Evolutionary conservation across 1,140 invertebrate genomes (phyloP).

Genomic region (Scaptomyza hsui): DNA sequence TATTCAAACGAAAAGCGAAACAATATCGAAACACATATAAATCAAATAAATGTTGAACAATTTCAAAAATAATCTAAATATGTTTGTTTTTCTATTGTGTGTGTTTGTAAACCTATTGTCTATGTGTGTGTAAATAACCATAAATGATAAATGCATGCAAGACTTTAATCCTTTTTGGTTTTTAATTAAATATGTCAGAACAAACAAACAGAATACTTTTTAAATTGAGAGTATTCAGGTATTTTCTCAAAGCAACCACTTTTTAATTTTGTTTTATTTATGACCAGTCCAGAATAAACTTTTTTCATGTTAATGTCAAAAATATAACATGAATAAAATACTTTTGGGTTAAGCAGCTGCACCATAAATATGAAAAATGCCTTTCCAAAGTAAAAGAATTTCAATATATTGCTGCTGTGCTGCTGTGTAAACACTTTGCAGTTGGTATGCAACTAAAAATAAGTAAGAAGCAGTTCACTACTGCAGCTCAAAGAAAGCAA

Average conservation of each 20-base stretch:
- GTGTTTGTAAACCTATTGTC: background rate
- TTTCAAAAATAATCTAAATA: background rate
- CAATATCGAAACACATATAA: constrained; percentile 36
- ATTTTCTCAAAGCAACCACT: background rate
- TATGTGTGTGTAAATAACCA: background rate
- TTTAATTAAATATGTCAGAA: no score
- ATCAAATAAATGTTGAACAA: constrained; percentile 47
- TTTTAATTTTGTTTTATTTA: background rate
- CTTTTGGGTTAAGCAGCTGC: background rate
- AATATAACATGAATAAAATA: background rate
- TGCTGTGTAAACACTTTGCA: background rate
- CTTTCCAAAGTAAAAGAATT: no score
- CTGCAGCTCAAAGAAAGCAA: background rate
- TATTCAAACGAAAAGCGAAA: constrained; percentile 28
- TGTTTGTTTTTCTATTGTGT: background rate
- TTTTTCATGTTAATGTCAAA: background rate
- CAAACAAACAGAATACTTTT: background rate
- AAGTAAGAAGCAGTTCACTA: background rate
- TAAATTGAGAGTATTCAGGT: background rate
- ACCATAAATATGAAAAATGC: background rate
- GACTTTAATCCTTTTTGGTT: background rate
- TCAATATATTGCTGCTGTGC: background rate
- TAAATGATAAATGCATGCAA: background rate
- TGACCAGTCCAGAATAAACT: no score
- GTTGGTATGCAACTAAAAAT: background rate